phyloP scores from a whole-genome alignment of 2,113 vertebrate genomes.

The Puffinus mauretanicus region DNA sequence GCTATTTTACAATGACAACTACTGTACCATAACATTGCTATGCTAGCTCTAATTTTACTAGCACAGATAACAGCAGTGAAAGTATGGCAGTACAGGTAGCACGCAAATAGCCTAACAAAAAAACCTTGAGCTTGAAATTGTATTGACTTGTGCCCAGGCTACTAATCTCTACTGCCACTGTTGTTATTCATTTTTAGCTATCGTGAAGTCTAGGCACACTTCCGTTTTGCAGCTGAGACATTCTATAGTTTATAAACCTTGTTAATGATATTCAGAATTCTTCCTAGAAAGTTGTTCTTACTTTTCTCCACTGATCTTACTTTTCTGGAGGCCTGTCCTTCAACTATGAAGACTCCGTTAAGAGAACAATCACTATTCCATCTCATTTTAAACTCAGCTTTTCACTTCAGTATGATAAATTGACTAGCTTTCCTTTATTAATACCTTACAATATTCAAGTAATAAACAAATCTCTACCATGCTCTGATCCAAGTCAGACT shows the following conservation, averaged over 20 bases:
- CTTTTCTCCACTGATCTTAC: neutral
- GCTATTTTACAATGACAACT: conserved; percentile 5
- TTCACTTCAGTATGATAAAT: neutral
- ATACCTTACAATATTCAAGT: neutral
- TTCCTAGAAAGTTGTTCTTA: neutral
- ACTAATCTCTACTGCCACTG: neutral
- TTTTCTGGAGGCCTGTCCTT: neutral
- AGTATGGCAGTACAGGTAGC: neutral
- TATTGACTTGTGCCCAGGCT: neutral
- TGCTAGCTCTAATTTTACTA: neutral
- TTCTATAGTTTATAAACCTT: neutral
- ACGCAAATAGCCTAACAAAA: neutral
- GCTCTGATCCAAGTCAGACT: neutral
- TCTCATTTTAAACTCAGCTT: neutral
- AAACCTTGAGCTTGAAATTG: neutral
- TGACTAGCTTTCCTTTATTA: neutral
- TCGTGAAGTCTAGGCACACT: neutral
- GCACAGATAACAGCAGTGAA: neutral
- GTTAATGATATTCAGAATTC: neutral
- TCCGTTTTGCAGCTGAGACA: neutral
- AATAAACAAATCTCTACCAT: neutral
- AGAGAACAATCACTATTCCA: neutral
- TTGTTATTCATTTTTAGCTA: neutral
- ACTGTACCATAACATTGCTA: neutral
- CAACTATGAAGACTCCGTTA: neutral